Evolutionary conservation across 1,140 invertebrate species (phyloP), one percentile per base, ranked within the genome.

Genomic region (Aphidius ervi): DNA sequence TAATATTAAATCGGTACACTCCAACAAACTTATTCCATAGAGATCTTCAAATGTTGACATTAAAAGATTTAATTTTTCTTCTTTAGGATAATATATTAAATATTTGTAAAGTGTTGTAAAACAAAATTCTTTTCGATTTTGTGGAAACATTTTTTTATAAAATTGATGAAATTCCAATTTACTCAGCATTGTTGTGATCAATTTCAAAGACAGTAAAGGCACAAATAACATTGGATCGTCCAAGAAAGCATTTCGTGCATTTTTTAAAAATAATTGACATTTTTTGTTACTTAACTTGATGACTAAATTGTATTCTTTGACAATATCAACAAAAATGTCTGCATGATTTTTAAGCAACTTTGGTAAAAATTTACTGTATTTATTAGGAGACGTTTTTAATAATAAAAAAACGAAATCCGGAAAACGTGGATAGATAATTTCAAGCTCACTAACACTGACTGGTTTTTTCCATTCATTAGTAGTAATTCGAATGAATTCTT

Each of bases 121-220:
- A 0, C 56, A 0, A 20, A 74, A 73, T 23, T 2, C 23, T 23
- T 23, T 23, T 1, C 48, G 40, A 1, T 61, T 39, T n/a, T 49
- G 6, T 0, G 71, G 74, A 23, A 72, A 66, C 5, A 73, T 5
- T 39, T 65, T 67, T 0, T 53, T 52, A 3, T 74, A 67, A 63
- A 78, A 67, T 0, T 1, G 20, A 16, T 67, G 50, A 52, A 74
- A 74, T 37, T 73, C 66, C 3, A 67, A 59, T 10, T 39, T 31
- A 6, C 52, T 70, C 1, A 70, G 49, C 10, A 48, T 62, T 1
- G 45, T 43, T 3, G 54, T 64, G 6, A 77, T 66, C 2, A 66
- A 20, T 46, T 72, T 68, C 5, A 73, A 16, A 0, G 66, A 58
- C 6, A 77, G 23, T 0, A 74, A 46, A 6, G 41, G 46, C 9